phyloP scores from a whole-genome alignment of 2,113 vertebrate species.

The Forbesichthys agassizii region DNA sequence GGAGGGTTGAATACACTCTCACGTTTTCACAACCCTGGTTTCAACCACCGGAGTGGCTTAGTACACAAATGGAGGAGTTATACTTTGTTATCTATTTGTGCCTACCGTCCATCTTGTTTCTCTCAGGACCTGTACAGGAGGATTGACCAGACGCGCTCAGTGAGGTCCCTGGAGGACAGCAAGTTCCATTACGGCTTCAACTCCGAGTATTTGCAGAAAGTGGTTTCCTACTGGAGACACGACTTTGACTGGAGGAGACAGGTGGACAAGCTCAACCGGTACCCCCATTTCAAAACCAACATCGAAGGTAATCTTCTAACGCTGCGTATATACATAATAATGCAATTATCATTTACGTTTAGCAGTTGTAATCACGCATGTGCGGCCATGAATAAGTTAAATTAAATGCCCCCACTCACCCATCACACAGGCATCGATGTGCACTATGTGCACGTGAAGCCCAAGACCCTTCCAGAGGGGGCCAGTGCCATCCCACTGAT shows the following conservation, averaged over 20 bases:
- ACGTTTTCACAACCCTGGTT: too few species aligned
- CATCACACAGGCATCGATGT: slow-evolving; percentile 79
- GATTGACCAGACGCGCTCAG: slow-evolving; percentile 78
- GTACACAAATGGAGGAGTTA: neutral
- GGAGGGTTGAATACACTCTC: too few species aligned
- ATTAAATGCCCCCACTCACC: neutral
- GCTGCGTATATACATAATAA: neutral
- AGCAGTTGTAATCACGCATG: neutral
- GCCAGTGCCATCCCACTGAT: slow-evolving; percentile 75
- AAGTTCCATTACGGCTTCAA: slow-evolving; percentile 87
- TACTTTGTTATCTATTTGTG: neutral
- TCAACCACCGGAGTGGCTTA: neutral
- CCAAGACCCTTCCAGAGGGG: slow-evolving; percentile 70
- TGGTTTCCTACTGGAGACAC: slow-evolving; percentile 87
- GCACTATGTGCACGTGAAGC: slow-evolving; percentile 85
- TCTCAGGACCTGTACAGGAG: slow-evolving; percentile 81
- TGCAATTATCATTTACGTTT: neutral
- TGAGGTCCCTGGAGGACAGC: slow-evolving; percentile 77
- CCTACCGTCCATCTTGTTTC: neutral
- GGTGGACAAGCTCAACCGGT: slow-evolving; percentile 83
- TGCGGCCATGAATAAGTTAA: neutral
- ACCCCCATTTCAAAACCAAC: slow-evolving; percentile 85
- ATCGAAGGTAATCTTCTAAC: slow-evolving; percentile 80
- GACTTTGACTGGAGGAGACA: slow-evolving; percentile 86
- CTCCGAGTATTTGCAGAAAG: slow-evolving; percentile 79